phyloP scores from a whole-genome alignment of 2,888 invertebrate genomes.

The Hanleya hanleyi region DNA sequence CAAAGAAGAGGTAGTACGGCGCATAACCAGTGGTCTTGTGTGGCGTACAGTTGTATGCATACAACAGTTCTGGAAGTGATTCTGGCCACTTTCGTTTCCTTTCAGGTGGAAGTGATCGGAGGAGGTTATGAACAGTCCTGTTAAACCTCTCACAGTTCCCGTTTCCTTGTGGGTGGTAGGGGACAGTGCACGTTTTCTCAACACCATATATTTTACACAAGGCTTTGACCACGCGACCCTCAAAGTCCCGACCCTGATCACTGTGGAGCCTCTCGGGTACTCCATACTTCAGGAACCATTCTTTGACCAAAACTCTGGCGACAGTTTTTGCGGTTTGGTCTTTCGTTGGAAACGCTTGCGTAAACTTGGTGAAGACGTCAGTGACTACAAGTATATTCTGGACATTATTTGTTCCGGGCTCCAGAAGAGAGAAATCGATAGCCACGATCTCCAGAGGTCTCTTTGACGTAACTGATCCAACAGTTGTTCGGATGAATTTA shows the following conservation, averaged over 20 bases:
- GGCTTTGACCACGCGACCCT: constrained; percentile 30
- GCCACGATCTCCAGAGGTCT: neutral
- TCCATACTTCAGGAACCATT: constrained; percentile 43
- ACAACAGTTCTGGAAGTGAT: constrained; percentile 30
- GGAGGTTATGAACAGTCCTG: constrained; percentile 35
- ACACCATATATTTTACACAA: constrained; percentile 37
- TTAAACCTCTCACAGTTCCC: constrained; percentile 45
- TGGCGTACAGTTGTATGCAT: constrained; percentile 23
- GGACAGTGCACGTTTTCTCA: constrained; percentile 36
- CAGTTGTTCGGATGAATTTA: neutral
- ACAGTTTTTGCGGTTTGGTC: constrained; percentile 41
- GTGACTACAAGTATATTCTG: neutral
- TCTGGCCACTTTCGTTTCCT: constrained; percentile 37
- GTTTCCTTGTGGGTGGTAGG: constrained; percentile 43
- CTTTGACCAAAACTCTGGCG: constrained; percentile 36
- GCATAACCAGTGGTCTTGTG: constrained; percentile 21
- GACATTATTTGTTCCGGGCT: neutral
- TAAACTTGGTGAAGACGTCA: constrained; percentile 40
- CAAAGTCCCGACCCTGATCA: constrained; percentile 42
- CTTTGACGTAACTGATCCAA: neutral
- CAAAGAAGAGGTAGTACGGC: constrained; percentile 23
- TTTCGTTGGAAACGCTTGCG: constrained; percentile 37
- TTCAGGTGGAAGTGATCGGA: no score
- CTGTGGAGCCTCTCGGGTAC: constrained; percentile 39
- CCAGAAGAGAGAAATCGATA: neutral